Conservation (phyloP, 2,888 invertebrate species). For the Diploptera punctata region DNA sequence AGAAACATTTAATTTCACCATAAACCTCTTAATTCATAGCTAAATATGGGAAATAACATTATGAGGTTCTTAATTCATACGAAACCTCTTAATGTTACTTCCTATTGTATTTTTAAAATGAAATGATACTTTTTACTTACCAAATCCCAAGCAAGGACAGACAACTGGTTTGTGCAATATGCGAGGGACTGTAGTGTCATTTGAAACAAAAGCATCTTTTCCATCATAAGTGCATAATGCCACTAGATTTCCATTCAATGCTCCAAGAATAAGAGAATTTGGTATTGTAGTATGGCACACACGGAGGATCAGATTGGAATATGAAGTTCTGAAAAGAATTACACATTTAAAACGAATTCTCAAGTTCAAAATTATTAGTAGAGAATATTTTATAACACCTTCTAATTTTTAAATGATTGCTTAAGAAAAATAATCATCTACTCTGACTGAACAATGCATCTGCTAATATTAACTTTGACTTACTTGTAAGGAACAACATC, state of each 20-base stretch:
- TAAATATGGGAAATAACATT: too few species aligned
- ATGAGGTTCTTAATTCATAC: too few species aligned
- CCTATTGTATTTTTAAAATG: too few species aligned
- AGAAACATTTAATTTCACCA: too few species aligned
- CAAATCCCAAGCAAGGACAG: slow-evolving; percentile 72
- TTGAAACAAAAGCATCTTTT: slow-evolving; percentile 42
- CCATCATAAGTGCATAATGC: slow-evolving; percentile 62
- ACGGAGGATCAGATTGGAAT: slow-evolving; percentile 60
- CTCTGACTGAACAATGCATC: too few species aligned
- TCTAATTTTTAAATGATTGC: too few species aligned
- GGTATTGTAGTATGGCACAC: slow-evolving; percentile 56
- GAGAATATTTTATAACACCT: too few species aligned
- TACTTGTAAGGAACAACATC: slow-evolving; percentile 66
- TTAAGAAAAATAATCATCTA: too few species aligned
- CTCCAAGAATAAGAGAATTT: slow-evolving; percentile 57
- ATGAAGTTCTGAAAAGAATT: slow-evolving; percentile 61
- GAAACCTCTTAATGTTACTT: too few species aligned
- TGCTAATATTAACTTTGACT: too few species aligned
- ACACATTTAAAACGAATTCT: neutral
- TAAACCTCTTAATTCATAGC: too few species aligned
- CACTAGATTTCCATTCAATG: slow-evolving; percentile 72
- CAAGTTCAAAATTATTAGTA: neutral
- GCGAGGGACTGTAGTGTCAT: slow-evolving; percentile 53
- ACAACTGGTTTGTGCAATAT: slow-evolving; percentile 55
- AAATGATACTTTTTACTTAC: too few species aligned